Evolutionary conservation across 2,797 vertebrate genomes (phyloP), one percentile per base, ranked within the genome.

Genomic region (Astyanax mexicanus): DNA sequence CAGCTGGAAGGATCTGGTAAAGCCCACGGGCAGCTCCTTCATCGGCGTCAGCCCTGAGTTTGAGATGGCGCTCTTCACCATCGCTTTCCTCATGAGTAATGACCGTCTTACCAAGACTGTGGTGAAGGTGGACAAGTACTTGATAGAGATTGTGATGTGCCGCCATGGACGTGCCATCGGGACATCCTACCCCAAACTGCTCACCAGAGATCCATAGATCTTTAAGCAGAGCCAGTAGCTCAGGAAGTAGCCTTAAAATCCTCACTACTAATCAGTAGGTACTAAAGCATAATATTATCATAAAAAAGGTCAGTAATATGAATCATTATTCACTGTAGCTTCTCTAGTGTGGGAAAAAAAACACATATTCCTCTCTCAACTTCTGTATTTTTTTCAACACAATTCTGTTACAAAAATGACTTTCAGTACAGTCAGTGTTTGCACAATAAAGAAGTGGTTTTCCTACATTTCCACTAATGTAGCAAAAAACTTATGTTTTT

Each of bases 31-130:
- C 0, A 86, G 93, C 83, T 93, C 83, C 47, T 95, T 95, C 57
- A 91, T 93, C 0, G 93, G 94, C 0, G 93, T 94, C 65, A 96
- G 94, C 77, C 95, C 92, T 0, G 94, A 95, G 84, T 95, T 96
- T 0, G 93, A 97, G 78, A 85, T 96, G 3, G 91, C 94, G 0
- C 74, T 96, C 55, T 96, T 94, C 84, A 96, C 94, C 17, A 62
- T 95, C 52, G 40, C 94, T 84, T 95, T 95, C 87, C 88, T 95
- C 69, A 88, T 86, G 84, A 88, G 89, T 1, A 86, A 84, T 8
- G 91, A 91, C 78, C 94, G 82, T 72, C 83, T 84, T 75, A 94
- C 91, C 0, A 85, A 73, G 0, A 88, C 90, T 47, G 75, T 74
- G 32, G 93, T 93, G 72, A 92, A 89, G 29, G 86, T 93, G 80